Base-by-base conservation (phyloP, 53 echinoderm and acorn worm species). In the Apostichopus leukothele region DNA sequence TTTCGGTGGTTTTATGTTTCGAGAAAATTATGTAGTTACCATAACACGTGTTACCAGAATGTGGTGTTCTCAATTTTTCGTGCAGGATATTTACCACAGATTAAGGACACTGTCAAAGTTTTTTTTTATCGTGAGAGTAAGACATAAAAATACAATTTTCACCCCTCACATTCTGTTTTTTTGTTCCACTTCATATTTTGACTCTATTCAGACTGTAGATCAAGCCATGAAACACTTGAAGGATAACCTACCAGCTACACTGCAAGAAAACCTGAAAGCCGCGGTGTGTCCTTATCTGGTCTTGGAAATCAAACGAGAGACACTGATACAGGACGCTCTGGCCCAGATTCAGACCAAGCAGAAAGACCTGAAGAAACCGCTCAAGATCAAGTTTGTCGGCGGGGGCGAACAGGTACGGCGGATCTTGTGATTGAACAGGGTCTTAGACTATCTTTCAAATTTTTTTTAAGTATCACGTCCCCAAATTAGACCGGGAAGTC, bases 341-440 rank as follows among this genome's bases (percentile, higher is more conserved):
- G 92, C 94, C 22, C 97, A 97, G 90, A 95, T 97, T 83, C 92
- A 90, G 76, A 76, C 90, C n/a, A 95, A 97, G 77, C 90, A 89
- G 14, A 80, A 91, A 60, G 97, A 97, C 83, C 88, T 97, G 1
- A 97, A 97, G 93, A 97, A 97, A 67, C 97, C 97, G 0, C 92
- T 97, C 50, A 97, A 97, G 92, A 94, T 97, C 76, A 97, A 97
- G 76, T 97, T 92, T 83, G 94, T 97, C n/a, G 97, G 97, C 50
- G 97, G 97, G 7, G 97, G 97, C 22, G 97, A 97, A 90, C 97
- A 97, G 97, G 97, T 97, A 27, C 50, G 18, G n/a, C 75, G 19
- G 39, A n/a, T 9, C 14, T 75, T 9, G 75, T 13, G 75, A 63
- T 63, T 8, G 16, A 63, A 9, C 39, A 12, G 9, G 61, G 61